Conservation (phyloP, 2,113 vertebrate species). For the Danio rerio region DNA sequence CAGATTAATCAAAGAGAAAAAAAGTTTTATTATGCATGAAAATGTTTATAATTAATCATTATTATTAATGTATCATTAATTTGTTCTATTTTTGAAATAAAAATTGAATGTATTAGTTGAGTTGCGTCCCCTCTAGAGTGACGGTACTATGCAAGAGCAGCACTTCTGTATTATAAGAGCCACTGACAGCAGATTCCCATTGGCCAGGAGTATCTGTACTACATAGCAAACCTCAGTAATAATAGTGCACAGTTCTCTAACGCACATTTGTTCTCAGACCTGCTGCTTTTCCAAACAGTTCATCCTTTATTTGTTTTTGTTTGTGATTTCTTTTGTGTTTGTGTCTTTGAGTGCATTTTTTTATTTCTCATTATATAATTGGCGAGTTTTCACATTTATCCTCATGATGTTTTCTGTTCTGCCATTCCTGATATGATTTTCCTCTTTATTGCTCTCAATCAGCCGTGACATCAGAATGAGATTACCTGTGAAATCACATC, state of each 20-base stretch:
- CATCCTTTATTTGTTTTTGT: conserved; percentile 3
- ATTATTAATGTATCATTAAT: neutral
- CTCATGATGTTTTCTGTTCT: conserved; percentile 43
- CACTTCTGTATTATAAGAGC: neutral
- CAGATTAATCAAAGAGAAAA: conserved; percentile 8
- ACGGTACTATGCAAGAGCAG: neutral
- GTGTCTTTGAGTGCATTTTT: conserved; percentile 1
- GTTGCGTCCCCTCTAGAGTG: conserved; percentile 7
- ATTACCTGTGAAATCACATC: conserved; percentile 44
- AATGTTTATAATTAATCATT: neutral
- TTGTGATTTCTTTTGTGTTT: conserved; percentile 38
- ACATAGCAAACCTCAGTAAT: neutral
- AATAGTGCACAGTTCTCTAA: neutral
- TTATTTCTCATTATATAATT: neutral
- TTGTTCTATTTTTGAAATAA: neutral
- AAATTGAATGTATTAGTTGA: neutral
- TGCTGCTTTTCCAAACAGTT: neutral
- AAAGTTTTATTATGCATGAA: conserved; percentile 13
- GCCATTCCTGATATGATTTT: conserved; percentile 44
- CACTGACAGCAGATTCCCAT: conserved; percentile 9
- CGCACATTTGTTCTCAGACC: conserved; percentile 1
- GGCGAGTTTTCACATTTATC: conserved; percentile 20
- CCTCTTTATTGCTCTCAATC: conserved; percentile 39
- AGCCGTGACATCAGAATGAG: conserved; percentile 29
- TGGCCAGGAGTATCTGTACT: neutral